These are phyloP conservation scores for Sisyra nigra DNA, from an alignment of 2,888 invertebrate species.

Conservation along the genomic window DNA sequence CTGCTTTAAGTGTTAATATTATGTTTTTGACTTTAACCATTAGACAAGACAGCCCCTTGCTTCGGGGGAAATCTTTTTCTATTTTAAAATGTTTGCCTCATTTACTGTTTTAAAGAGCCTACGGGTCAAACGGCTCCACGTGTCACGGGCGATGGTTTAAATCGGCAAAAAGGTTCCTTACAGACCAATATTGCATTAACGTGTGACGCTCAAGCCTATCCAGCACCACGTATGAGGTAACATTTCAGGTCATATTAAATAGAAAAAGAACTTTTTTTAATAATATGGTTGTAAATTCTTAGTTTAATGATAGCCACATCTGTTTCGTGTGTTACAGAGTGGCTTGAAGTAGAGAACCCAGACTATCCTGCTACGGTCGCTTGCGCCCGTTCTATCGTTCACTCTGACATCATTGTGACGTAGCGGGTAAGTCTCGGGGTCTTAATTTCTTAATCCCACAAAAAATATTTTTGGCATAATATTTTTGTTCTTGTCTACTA, in stretches of 20 bases:
- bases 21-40: background rate
- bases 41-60: background rate
- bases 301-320: conserved; percentile 9
- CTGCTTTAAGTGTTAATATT: background rate
- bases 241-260: conserved; percentile 1
- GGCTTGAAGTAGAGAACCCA: conserved; percentile 6
- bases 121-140: conserved; percentile 33
- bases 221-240: conserved; percentile 37
- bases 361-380: conserved; percentile 9
- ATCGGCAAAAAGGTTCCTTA: conserved; percentile 26
- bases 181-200: conserved; percentile 23
- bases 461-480: background rate
- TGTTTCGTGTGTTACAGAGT: conserved; percentile 5
- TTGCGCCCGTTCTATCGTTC: conserved; percentile 1
- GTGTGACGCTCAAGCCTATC: conserved; percentile 39
- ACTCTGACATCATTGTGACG: conserved; percentile 5
- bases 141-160: conserved; percentile 35
- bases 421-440: conserved; percentile 12
- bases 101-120: conserved; percentile 27
- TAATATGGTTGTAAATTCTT: background rate
- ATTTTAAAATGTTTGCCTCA: conserved; percentile 4
- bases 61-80: background rate
- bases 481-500: conserved; percentile 21
- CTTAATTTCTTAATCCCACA: background rate
- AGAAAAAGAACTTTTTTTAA: background rate